Conservation (phyloP, 2,888 invertebrate species). For the Drepana falcataria region DNA sequence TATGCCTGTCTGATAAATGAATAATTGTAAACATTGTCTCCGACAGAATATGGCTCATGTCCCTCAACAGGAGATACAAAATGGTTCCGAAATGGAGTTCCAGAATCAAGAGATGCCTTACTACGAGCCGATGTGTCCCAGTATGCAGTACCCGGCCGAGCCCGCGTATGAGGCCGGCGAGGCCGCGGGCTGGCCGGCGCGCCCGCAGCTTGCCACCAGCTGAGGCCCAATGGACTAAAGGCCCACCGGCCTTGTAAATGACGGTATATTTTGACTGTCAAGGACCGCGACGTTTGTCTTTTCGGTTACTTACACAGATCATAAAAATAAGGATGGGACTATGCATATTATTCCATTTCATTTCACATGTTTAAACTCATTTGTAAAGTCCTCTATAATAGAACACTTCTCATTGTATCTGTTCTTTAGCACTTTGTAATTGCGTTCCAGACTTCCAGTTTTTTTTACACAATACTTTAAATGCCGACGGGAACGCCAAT, state of each 20-base stretch:
- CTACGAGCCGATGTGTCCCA: constrained; percentile 41
- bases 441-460: too few species aligned
- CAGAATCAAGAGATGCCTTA: constrained; percentile 32
- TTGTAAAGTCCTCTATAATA: too few species aligned
- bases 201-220: constrained; percentile 49
- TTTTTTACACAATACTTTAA: too few species aligned
- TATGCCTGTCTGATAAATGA: too few species aligned
- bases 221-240: constrained; percentile 30
- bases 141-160: constrained; percentile 11
- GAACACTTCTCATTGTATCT: too few species aligned
- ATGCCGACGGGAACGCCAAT: too few species aligned
- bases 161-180: constrained; percentile 8
- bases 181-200: constrained; percentile 1
- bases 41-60: constrained; percentile 17
- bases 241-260: constrained; percentile 5
- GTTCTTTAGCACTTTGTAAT: too few species aligned
- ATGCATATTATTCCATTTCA: too few species aligned
- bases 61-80: constrained; percentile 28
- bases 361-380: too few species aligned
- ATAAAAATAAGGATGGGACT: too few species aligned
- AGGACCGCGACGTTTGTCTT: too few species aligned
- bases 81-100: constrained; percentile 27
- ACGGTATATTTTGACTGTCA: constrained; percentile 2
- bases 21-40: constrained; percentile 6
- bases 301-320: too few species aligned